Evolutionary conservation across 2,888 invertebrate genomes (phyloP).

Genomic region (Aelia acuminata): DNA sequence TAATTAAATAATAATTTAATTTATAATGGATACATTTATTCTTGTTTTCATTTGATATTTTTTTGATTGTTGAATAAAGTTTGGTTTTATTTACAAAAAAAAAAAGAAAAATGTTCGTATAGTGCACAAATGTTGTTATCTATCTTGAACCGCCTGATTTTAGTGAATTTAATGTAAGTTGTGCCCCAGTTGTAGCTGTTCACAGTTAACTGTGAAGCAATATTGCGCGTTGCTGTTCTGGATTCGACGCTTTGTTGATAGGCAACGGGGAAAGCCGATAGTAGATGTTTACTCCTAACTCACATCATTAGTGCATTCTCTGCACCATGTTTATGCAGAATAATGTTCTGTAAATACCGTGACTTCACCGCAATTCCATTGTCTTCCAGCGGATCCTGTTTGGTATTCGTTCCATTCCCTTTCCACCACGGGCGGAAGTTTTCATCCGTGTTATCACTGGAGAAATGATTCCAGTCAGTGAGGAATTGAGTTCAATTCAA

Average conservation of each 20-base stretch:
- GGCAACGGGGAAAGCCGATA: background rate
- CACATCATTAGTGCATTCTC: constrained; percentile 16
- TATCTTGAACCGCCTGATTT: background rate
- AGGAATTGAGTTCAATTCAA: constrained; percentile 14
- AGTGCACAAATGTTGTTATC: background rate
- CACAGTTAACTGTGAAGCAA: background rate
- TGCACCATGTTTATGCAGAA: constrained; percentile 16
- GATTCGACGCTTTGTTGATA: background rate
- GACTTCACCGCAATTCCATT: background rate
- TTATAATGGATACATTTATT: no score
- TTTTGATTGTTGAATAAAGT: no score
- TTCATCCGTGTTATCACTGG: background rate
- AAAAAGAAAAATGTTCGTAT: no score
- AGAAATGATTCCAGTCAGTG: background rate
- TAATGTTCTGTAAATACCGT: background rate
- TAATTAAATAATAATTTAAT: no score
- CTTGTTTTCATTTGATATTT: no score
- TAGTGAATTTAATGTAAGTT: background rate
- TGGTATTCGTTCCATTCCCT: background rate
- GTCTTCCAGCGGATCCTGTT: background rate
- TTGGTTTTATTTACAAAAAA: no score
- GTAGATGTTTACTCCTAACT: background rate
- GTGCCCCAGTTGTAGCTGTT: background rate
- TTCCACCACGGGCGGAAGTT: background rate
- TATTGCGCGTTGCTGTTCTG: background rate